Evolutionary conservation across 2,888 invertebrate species (phyloP), one percentile per base, ranked within the genome.

Genomic region (Epinotia demarniana): DNA sequence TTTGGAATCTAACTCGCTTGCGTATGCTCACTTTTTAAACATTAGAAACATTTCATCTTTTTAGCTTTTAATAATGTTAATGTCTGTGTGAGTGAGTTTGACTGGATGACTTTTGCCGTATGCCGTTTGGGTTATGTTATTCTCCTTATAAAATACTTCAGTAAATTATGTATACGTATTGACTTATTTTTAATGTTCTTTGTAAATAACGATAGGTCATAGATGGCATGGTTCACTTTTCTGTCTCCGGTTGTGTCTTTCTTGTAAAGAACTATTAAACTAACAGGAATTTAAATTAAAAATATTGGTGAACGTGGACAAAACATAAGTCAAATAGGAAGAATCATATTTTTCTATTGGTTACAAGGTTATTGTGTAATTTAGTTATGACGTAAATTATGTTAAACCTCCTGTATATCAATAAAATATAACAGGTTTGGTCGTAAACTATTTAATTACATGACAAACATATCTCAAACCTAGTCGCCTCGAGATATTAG

Each of bases 281-380:
- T n/a, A n/a, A n/a, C n/a, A n/a, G n/a, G n/a, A n/a, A n/a, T n/a
- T n/a, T n/a, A n/a, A n/a, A n/a, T n/a, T n/a, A n/a, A n/a, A n/a
- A n/a, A n/a, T n/a, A n/a, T n/a, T n/a, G n/a, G n/a, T n/a, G n/a
- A n/a, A n/a, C n/a, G n/a, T n/a, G n/a, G n/a, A n/a, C n/a, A n/a
- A n/a, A 33, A 33, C 8, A 33, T 33, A 33, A 33, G 33, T 33
- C 33, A 33, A 33, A n/a, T 49, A 6, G 16, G 6, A 12, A 12
- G n/a, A 49, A 49, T 33, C 16, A 49, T 49, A 49, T 49, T 2
- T 53, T 53, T 53, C n/a, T 13, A 18, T 64, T 53, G 12, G 58
- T 63, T 60, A 33, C 70, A 70, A 75, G 74, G 58, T 63, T 68
- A 69, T 70, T 70, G 23, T n/a, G 58, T 64, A 70, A 70, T 70